These are phyloP conservation scores for Karalla daura DNA, from an alignment of 2,797 vertebrate species.

Conservation along the genomic window DNA sequence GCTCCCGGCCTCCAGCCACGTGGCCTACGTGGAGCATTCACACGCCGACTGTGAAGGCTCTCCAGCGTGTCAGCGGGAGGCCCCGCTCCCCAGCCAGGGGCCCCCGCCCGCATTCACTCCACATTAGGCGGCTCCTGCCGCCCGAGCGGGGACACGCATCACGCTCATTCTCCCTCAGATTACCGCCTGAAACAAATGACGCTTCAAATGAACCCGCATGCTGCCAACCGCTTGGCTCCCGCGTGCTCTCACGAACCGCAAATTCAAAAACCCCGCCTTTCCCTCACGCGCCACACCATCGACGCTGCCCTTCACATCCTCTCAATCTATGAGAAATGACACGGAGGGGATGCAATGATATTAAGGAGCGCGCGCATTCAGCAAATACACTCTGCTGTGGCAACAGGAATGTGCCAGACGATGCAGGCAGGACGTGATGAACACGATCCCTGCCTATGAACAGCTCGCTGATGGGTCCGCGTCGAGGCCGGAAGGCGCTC, in stretches of 20 bases:
- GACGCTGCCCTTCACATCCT: too few relatives aligned
- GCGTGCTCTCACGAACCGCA: not conserved
- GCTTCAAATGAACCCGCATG: constrained; percentile 13
- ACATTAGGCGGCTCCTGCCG: not conserved
- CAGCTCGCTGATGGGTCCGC: not conserved
- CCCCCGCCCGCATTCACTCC: constrained; percentile 1
- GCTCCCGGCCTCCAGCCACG: too few relatives aligned
- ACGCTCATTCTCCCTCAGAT: constrained; percentile 21
- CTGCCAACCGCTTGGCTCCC: constrained; percentile 8
- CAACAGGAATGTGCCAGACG: too few relatives aligned
- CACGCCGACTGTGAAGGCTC: not conserved
- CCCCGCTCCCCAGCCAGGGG: not conserved
- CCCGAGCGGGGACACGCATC: not conserved
- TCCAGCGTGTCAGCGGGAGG: not conserved
- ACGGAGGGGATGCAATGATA: too few relatives aligned
- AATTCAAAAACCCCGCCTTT: too few relatives aligned
- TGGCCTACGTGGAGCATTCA: not conserved
- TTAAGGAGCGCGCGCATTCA: too few relatives aligned
- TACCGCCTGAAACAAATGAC: constrained; percentile 20
- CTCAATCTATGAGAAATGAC: too few relatives aligned
- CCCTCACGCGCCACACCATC: too few relatives aligned
- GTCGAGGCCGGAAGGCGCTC: constrained; percentile 11
- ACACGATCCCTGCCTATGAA: not conserved
- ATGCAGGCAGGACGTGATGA: too few relatives aligned
- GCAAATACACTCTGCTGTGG: too few relatives aligned